Percentiles rank a stretch among this genome's conserved stretches.
Evolutionary conservation across 2,888 invertebrate species (phyloP).

Genomic region (Creontiades dilutus): DNA sequence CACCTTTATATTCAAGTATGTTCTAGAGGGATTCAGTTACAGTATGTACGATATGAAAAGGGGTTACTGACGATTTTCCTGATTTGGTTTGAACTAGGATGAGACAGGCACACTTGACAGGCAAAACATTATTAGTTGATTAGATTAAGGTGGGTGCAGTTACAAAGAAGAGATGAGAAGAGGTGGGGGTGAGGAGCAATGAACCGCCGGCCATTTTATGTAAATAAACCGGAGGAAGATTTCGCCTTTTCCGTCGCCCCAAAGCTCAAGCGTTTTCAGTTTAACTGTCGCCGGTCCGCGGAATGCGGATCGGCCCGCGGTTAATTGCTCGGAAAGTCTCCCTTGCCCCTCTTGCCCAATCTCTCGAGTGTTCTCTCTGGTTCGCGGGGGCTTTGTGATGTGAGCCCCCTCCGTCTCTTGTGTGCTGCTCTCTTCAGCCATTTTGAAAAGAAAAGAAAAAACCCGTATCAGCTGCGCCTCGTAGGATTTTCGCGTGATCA

Average conservation of each 20-base stretch:
- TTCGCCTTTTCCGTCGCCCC: neutral
- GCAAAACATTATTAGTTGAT: no score
- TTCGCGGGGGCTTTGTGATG: neutral
- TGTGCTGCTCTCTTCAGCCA: neutral
- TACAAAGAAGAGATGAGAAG: neutral
- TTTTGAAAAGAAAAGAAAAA: neutral
- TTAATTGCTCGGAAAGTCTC: conserved; percentile 11
- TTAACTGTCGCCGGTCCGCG: conserved; percentile 23
- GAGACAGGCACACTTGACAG: no score
- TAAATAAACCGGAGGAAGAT: conserved; percentile 7
- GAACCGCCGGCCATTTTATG: conserved; percentile 17
- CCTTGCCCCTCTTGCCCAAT: neutral
- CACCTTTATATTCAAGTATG: no score
- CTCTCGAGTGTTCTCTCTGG: neutral
- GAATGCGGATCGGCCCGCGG: conserved; percentile 39
- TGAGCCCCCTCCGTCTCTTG: neutral
- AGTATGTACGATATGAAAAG: no score
- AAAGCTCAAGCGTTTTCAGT: conserved; percentile 8
- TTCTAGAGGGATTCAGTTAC: no score
- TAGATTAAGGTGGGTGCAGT: no score
- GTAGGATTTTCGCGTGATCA: neutral
- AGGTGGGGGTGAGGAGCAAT: neutral
- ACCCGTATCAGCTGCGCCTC: neutral
- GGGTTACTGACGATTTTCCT: no score
- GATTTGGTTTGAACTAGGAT: no score